Conservation (phyloP, 2,113 vertebrate species). For the Hippoglossus stenolepis region DNA sequence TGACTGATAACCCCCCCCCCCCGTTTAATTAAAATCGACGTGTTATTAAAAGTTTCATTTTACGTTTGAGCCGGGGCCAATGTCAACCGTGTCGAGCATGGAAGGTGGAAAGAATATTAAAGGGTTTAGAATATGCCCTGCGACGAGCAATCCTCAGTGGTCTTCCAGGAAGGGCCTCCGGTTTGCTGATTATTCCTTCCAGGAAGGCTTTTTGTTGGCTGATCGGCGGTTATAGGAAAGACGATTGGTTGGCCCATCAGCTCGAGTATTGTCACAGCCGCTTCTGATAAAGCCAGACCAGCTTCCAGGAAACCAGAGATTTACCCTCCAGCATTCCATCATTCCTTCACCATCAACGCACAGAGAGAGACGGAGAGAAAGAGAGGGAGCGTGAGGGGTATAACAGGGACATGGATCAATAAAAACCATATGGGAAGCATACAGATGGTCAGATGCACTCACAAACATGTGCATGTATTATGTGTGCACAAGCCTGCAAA, state of each 20-base stretch:
- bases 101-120: constrained; percentile 60
- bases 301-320: constrained; percentile 80
- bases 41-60: constrained; percentile 22
- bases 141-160: constrained; percentile 29
- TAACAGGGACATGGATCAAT: constrained; percentile 71
- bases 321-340: constrained; percentile 80
- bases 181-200: constrained; percentile 77
- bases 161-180: constrained; percentile 76
- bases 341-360: constrained; percentile 76
- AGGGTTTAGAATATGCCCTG: constrained; percentile 40
- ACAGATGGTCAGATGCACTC: constrained; percentile 48
- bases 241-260: constrained; percentile 71
- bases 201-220: constrained; percentile 75
- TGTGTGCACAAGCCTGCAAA: constrained; percentile 1
- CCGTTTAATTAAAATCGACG: constrained; percentile 27
- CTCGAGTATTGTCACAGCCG: constrained; percentile 77
- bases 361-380: constrained; percentile 37
- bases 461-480: constrained; percentile 12
- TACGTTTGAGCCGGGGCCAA: constrained; percentile 32
- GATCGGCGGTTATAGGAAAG: constrained; percentile 70
- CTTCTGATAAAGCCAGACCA: constrained; percentile 78
- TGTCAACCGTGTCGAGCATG: constrained; percentile 30
- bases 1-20: constrained; percentile 21
- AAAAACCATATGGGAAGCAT: constrained; percentile 75
- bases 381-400: constrained; percentile 55